Percentiles rank a stretch among this genome's conserved stretches.
Evolutionary conservation across 1,140 invertebrate species (phyloP).

Genomic region (Drosophila tropicalis): DNA sequence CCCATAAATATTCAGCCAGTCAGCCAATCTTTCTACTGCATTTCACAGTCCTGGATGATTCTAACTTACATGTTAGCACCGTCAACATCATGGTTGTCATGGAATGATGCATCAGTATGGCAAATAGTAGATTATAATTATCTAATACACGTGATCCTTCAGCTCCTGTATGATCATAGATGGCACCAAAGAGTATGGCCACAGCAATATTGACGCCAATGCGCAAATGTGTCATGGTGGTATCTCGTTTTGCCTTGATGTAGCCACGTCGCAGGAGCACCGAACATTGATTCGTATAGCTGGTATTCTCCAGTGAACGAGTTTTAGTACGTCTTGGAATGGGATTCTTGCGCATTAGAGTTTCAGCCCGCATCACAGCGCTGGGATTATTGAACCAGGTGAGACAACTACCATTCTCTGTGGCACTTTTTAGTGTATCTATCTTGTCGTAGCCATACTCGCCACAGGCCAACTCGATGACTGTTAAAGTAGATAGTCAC

Average conservation of each 20-base stretch:
- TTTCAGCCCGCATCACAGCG: conserved; percentile 84
- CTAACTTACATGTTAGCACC: conserved; percentile 87
- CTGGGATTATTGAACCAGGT: conserved; percentile 88
- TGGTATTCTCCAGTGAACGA: conserved; percentile 87
- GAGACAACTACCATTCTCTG: conserved; percentile 88
- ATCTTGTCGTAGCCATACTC: conserved; percentile 94
- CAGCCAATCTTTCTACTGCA: too few relatives aligned
- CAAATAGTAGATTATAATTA: conserved; percentile 92
- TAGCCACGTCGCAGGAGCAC: conserved; percentile 88
- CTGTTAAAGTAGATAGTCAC: too few relatives aligned
- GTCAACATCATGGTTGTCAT: conserved; percentile 94
- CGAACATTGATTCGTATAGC: conserved; percentile 88
- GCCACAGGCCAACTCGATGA: conserved; percentile 94
- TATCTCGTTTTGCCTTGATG: conserved; percentile 89
- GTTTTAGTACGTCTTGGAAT: conserved; percentile 83
- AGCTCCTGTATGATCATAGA: conserved; percentile 88
- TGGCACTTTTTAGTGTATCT: conserved; percentile 87
- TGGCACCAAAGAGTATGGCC: conserved; percentile 89
- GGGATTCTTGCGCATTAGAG: conserved; percentile 85
- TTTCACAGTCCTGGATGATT: too few relatives aligned
- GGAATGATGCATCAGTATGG: conserved; percentile 92
- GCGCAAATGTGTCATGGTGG: conserved; percentile 95
- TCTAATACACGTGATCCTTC: conserved; percentile 90
- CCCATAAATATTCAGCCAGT: too few relatives aligned
- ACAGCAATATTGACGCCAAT: conserved; percentile 89